phyloP scores from a whole-genome alignment of 1,140 invertebrate species.

The Caenorhabditis elegans region DNA sequence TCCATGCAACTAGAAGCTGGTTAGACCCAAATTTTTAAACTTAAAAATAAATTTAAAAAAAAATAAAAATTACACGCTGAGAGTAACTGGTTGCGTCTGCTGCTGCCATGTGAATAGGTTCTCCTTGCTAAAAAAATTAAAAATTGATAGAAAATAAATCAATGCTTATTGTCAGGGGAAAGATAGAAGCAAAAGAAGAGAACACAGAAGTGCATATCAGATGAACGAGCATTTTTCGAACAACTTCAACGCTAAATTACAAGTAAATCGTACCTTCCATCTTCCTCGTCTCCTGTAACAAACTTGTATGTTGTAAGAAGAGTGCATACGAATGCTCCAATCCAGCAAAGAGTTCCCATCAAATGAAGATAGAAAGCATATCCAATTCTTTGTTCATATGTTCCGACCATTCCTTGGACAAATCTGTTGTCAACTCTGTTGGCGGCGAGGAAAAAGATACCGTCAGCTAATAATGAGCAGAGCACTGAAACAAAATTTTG shows the following conservation, averaged over 20 bases:
- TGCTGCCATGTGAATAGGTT: constrained; percentile 44
- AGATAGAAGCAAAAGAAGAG: not conserved
- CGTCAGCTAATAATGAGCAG: constrained; percentile 62
- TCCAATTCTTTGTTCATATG: constrained; percentile 59
- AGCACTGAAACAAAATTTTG: constrained; percentile 52
- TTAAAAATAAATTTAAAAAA: not conserved
- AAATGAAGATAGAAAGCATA: constrained; percentile 66
- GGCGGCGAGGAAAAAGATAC: constrained; percentile 65
- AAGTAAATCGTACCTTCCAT: constrained; percentile 22
- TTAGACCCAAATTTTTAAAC: not conserved
- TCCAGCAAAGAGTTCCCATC: constrained; percentile 61
- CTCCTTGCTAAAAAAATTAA: constrained; percentile 42
- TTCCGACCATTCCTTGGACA: constrained; percentile 63
- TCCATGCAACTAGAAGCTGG: not conserved
- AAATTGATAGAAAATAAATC: not conserved
- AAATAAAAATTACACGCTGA: constrained; percentile 38
- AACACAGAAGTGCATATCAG: not conserved
- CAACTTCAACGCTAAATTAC: not conserved
- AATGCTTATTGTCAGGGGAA: not conserved
- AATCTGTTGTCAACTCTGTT: constrained; percentile 65
- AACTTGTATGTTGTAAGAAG: constrained; percentile 66
- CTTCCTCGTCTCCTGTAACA: constrained; percentile 46
- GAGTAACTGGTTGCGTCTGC: constrained; percentile 38
- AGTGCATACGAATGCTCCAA: constrained; percentile 57
- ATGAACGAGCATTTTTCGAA: not conserved